A percentile compares a stretch with the other conserved stretches of the same genome.
phyloP scores from a whole-genome alignment of 2,888 invertebrate species.

The Drosophila mimetica region DNA sequence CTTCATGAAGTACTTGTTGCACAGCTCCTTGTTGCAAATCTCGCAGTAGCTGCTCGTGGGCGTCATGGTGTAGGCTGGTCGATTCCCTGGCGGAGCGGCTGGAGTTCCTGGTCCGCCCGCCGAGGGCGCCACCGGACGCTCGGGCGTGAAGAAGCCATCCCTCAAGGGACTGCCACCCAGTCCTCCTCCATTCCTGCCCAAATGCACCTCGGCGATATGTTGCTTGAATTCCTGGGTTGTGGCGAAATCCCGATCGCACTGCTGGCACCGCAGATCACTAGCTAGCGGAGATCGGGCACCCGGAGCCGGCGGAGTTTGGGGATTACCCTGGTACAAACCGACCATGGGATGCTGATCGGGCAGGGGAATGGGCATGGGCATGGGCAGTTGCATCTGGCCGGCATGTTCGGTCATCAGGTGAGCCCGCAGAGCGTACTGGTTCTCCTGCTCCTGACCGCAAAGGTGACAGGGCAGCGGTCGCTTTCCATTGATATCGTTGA shows the following conservation, averaged over 20 bases:
- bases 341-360: conserved; percentile 56
- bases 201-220: conserved; percentile 89
- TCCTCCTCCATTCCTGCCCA: conserved; percentile 42
- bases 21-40: conserved; percentile 98
- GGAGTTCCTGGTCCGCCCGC: conserved; percentile 16
- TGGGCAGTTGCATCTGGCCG: conserved; percentile 52
- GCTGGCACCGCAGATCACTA: conserved; percentile 80
- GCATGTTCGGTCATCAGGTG: conserved; percentile 84
- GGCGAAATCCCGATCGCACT: conserved; percentile 86
- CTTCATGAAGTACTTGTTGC: conserved; percentile 99
- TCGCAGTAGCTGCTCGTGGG: conserved; percentile 96
- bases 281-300: conserved; percentile 51
- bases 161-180: conserved; percentile 81
- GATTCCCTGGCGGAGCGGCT: conserved; percentile 47
- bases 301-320: conserved; percentile 73
- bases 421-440: conserved; percentile 88
- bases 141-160: conserved; percentile 85
- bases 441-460: conserved; percentile 90
- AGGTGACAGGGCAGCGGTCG: conserved; percentile 87
- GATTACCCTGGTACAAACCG: conserved; percentile 23
- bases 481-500: conserved; percentile 91
- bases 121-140: conserved; percentile 78
- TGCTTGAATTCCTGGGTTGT: conserved; percentile 89
- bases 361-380: conserved; percentile 62
- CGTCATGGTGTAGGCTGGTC: conserved; percentile 86